phyloP scores from a whole-genome alignment of 2,113 vertebrate species.

The Scolopax mira region DNA sequence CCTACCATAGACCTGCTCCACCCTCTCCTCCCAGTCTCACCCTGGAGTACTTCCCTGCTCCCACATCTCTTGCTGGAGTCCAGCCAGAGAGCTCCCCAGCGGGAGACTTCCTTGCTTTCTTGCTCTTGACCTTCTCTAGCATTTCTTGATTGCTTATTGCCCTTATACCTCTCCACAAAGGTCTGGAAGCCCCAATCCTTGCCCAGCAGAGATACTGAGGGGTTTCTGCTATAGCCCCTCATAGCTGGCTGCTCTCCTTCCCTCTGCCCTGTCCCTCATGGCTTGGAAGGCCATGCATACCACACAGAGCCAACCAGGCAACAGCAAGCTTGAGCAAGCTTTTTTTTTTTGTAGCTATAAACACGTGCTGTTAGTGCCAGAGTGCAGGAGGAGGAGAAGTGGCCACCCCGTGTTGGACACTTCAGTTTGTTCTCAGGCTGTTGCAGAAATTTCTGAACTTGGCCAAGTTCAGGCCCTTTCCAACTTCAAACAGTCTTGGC shows the following conservation, averaged over 20 bases:
- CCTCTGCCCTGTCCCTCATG: not conserved
- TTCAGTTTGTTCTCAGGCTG: not conserved
- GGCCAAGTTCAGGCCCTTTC: not conserved
- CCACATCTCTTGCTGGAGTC: not conserved
- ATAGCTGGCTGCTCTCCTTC: not conserved
- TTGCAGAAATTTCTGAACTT: not conserved
- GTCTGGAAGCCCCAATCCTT: not conserved
- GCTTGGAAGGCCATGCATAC: not conserved
- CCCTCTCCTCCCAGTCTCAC: not conserved
- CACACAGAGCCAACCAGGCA: not conserved
- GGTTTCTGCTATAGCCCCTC: not conserved
- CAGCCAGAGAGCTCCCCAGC: not conserved
- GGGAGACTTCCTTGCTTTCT: not conserved
- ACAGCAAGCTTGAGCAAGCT: not conserved
- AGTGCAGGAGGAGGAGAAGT: not conserved
- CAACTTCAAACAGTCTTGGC: not conserved
- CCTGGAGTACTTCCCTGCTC: rapidly evolving
- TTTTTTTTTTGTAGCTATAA: not conserved
- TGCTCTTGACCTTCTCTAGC: rapidly evolving
- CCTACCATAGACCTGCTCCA: not conserved
- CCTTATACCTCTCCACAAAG: not conserved
- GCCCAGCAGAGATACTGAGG: not conserved
- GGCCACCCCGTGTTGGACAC: rapidly evolving
- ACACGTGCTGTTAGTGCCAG: not conserved
- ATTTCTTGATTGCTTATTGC: not conserved